Evolutionary conservation across 2,888 invertebrate species (phyloP), one percentile per base, ranked within the genome.

Genomic region (Glaucopsyche alexis): DNA sequence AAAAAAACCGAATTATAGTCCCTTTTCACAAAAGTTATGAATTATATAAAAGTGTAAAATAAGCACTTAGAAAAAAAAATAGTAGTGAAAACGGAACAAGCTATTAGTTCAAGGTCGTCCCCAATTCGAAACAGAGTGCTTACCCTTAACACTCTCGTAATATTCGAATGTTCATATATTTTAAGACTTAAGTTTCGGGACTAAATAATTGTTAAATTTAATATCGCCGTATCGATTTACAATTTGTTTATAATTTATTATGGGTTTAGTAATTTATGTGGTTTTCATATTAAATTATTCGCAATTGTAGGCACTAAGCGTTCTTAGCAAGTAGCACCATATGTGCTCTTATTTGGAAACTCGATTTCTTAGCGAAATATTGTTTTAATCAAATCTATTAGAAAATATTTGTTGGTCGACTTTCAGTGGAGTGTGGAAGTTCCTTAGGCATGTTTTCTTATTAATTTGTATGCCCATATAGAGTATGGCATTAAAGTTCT

Each of bases 121-220:
- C 13, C 14, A 55, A 45, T 71, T 16, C 19, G 19, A 8, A 60
- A 42, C 45, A n/a, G 16, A 11, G 9, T 38, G 47, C 76, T 66
- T 50, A 19, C n/a, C 75, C 73, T 76, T 76, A 76, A 75, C 60
- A 69, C 67, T 70, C 67, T 70, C 71, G 50, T 76, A 74, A 74
- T 74, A 73, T 52, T 67, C 73, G 60, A 69, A 67, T 76, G 71
- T 76, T 74, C 73, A 60, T 50, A 72, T 71, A 71, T 71, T 66
- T 66, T 72, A 72, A 67, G 67, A 66, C 67, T 67, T 45, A 72
- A 72, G 72, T 72, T 72, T 72, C 66, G 72, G 72, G 72, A 67
- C 67, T 72, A 38, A 69, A 69, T 69, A 67, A 42, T 55, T 67
- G 67, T 72, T 67, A 42, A 66, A 52, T 72, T 66, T 72, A 67